These are phyloP conservation scores for Solenopsis invicta DNA, from an alignment of 1,140 invertebrate genomes.

Conservation along the genomic window DNA sequence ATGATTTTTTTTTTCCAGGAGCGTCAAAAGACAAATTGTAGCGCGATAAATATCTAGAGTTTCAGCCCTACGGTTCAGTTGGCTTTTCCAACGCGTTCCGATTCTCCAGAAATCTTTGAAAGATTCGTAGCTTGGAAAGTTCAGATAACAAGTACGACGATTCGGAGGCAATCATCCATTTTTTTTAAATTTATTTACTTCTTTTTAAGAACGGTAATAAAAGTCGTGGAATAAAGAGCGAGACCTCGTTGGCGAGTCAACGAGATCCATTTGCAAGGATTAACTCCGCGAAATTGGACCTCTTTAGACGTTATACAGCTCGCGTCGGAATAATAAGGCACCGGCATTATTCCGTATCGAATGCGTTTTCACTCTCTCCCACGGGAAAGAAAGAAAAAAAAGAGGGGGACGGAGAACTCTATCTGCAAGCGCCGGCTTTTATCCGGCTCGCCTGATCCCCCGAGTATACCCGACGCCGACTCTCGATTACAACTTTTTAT, in stretches of 20 bases:
- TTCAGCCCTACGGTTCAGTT: not conserved
- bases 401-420: slow-evolving; percentile 14
- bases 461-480: slow-evolving; percentile 47
- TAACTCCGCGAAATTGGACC: slow-evolving; percentile 71
- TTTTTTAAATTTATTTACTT: not conserved
- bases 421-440: slow-evolving; percentile 38
- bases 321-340: slow-evolving; percentile 67
- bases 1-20: slow-evolving; percentile 15
- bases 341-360: slow-evolving; percentile 64
- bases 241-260: slow-evolving; percentile 42
- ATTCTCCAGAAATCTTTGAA: not conserved
- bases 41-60: slow-evolving; percentile 8
- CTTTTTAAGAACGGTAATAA: slow-evolving; percentile 14
- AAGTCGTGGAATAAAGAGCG: slow-evolving; percentile 30
- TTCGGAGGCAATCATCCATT: slow-evolving; percentile 23
- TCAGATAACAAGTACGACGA: not conserved
- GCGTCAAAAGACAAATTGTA: slow-evolving; percentile 32
- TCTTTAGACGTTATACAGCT: slow-evolving; percentile 60
- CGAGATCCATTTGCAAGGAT: slow-evolving; percentile 61
- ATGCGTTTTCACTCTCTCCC: slow-evolving; percentile 61
- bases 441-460: slow-evolving; percentile 10
- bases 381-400: slow-evolving; percentile 4
- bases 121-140: slow-evolving; percentile 5
- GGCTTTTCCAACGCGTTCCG: not conserved
- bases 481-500: slow-evolving; percentile 86